Evolutionary conservation across 1,140 invertebrate genomes (phyloP), one percentile per base, ranked within the genome.

Genomic region (Spodoptera frugiperda): DNA sequence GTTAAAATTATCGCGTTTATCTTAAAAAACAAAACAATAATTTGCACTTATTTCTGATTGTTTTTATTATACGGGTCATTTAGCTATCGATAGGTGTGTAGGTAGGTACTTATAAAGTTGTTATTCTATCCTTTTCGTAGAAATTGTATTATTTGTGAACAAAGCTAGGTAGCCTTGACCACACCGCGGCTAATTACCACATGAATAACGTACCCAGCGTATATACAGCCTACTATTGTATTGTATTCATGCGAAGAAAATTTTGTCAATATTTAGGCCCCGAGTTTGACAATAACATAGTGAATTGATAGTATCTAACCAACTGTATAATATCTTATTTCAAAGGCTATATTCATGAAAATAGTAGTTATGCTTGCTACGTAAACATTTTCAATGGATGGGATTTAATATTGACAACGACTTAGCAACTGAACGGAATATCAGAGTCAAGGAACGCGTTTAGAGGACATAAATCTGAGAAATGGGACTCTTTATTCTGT

Each of bases 181-280:
- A 55, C 51, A 15, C 8, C 48, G 17, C 33, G n/a, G n/a, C 57
- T 71, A 51, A 71, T 71, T 71, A 55, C n/a, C 68, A 55, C 25
- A 44, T 55, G 51, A 55, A 44, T 71, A 55, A 33, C 8, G 44
- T 68, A 25, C n/a, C 8, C 21, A n/a, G 55, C 6, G 33, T 39
- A 4, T 9, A 25, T 25, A 25, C 25, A 0, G 5, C 25, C 0
- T 25, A 39, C 33, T 10, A 39, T 39, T 39, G 33, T 51, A 51
- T 51, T 51, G 67, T 25, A n/a, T 63, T 44, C 44, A 19, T 63
- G 44, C 44, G 15, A 63, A 46, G 59, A 63, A 63, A 63, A 63
- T 53, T 44, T 44, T 63, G 59, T 15, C 15, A 63, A 17, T 10
- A 44, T 44, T 44, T 44, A 0, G 4, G 44, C 3, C 21, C 33